Base-by-base conservation (phyloP, 2,113 vertebrate genomes). In the Pedionomus torquatus region DNA sequence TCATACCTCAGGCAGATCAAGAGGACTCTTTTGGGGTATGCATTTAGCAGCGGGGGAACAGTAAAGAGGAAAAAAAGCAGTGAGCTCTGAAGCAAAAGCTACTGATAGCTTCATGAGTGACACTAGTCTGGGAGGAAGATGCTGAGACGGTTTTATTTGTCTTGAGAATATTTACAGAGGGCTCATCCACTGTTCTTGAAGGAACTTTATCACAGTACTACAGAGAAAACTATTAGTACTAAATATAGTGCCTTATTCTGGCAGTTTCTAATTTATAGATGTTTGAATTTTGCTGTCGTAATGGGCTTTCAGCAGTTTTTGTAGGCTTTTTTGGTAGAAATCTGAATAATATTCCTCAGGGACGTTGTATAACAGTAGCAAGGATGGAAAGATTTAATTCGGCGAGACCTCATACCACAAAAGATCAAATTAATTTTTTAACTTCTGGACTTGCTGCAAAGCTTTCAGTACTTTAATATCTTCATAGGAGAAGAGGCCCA, bases 81-180 rank as follows among this genome's bases (percentile, higher is more conserved):
- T n/a, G 54, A 61, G 21, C 39, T 79, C 31, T 66, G 52, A 90
- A 80, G 41, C 33, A 74, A 65, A 89, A 71, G 30, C 48, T 87
- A 1, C 60, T 9, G 31, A 54, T 63, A 55, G 43, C 61, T 87
- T 78, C 35, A 2, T 52, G 60, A 70, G 60, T 66, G 82, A 60
- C 4, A 4, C 1, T 5, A 37, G 74, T 49, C 78, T 72, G 58
- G 57, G 70, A 75, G 70, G 90, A 85, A 60, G 89, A 71, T 82
- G 52, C 65, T 69, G 61, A 91, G 87, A 66, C 57, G 81, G 65
- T 75, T 79, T 83, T 92, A 25, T 89, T 93, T 91, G 70, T 85
- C 41, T 87, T 79, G 51, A 76, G 90, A 86, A 48, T 86, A 90
- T 97, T 96, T 95, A 90, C 63, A 44, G 61, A 72, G 83, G 41